A percentile compares a stretch with the other conserved stretches of the same genome.
phyloP scores from a whole-genome alignment of 2,797 vertebrate species.

The Nyctalus aviator region DNA sequence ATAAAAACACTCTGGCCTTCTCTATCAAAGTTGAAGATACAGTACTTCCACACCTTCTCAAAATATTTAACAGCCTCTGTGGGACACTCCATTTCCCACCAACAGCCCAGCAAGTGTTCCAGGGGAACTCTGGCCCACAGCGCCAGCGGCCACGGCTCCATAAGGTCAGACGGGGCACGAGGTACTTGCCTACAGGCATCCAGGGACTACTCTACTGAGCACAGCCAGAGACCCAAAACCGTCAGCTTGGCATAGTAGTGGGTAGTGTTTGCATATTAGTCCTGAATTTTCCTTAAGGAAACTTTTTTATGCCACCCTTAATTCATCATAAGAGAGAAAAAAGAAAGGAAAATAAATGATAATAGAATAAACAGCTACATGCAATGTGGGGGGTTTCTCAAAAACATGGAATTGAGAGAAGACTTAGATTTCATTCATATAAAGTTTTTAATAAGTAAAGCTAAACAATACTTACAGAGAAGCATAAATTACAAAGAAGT shows the following conservation, averaged over 20 bases:
- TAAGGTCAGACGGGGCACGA: neutral
- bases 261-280: neutral
- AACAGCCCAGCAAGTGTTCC: neutral
- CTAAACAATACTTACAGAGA: neutral
- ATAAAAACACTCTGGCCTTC: neutral
- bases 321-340: neutral
- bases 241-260: neutral
- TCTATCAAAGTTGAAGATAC: neutral
- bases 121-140: neutral
- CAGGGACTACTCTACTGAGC: neutral
- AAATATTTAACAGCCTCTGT: neutral
- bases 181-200: neutral
- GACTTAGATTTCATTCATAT: neutral
- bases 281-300: neutral
- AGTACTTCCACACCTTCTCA: neutral
- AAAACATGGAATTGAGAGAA: neutral
- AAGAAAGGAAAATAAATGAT: neutral
- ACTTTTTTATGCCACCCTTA: neutral
- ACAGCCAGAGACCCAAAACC: neutral
- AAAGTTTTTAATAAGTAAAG: conserved; percentile 10
- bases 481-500: conserved; percentile 24
- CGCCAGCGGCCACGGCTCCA: neutral
- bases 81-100: neutral
- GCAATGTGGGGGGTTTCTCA: neutral
- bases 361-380: neutral